Percentiles rank a stretch among this genome's conserved stretches.
These are phyloP conservation scores for Linnaemya vulpina DNA, from an alignment of 2,888 invertebrate genomes.

Conservation along the genomic window DNA sequence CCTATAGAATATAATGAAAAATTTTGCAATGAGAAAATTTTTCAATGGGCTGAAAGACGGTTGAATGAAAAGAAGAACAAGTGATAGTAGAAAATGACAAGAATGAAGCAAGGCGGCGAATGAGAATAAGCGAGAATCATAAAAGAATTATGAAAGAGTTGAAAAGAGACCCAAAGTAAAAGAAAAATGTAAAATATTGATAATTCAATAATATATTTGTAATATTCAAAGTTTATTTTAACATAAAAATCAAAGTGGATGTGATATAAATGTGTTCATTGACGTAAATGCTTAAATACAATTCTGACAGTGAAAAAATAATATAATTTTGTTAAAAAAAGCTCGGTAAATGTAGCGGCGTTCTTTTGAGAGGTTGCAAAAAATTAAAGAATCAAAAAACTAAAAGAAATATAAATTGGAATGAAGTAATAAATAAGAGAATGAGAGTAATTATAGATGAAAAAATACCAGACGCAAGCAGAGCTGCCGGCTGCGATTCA, in stretches of 20 bases:
- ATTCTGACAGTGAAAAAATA: slow-evolving; percentile 14
- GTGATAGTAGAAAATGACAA: slow-evolving; percentile 63
- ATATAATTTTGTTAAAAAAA: slow-evolving; percentile 2
- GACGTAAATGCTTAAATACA: slow-evolving; percentile 43
- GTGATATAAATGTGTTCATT: slow-evolving; percentile 38
- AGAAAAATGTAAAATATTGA: slow-evolving; percentile 45
- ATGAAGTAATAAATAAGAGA: slow-evolving; percentile 52
- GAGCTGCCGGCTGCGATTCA: slow-evolving; percentile 32
- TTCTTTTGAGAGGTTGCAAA: slow-evolving; percentile 53
- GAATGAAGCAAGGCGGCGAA: slow-evolving; percentile 64
- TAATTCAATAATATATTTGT: slow-evolving; percentile 40
- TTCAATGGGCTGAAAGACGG: slow-evolving; percentile 61
- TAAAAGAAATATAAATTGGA: slow-evolving; percentile 44
- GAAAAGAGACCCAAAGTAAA: slow-evolving; percentile 19
- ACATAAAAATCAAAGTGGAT: slow-evolving; percentile 57
- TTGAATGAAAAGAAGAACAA: slow-evolving; percentile 73
- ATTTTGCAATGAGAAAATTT: slow-evolving; percentile 77
- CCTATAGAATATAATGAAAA: slow-evolving; percentile 65
- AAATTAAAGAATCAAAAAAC: slow-evolving; percentile 18
- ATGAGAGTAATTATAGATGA: slow-evolving; percentile 28
- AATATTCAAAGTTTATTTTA: slow-evolving; percentile 27
- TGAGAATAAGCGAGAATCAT: slow-evolving; percentile 51
- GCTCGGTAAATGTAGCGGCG: slow-evolving; percentile 57
- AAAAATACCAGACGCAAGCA: slow-evolving; percentile 49
- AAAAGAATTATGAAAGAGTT: slow-evolving; percentile 36